Conservation (phyloP, 2,888 invertebrate genomes). For the Hofmannophila pseudospretella region DNA sequence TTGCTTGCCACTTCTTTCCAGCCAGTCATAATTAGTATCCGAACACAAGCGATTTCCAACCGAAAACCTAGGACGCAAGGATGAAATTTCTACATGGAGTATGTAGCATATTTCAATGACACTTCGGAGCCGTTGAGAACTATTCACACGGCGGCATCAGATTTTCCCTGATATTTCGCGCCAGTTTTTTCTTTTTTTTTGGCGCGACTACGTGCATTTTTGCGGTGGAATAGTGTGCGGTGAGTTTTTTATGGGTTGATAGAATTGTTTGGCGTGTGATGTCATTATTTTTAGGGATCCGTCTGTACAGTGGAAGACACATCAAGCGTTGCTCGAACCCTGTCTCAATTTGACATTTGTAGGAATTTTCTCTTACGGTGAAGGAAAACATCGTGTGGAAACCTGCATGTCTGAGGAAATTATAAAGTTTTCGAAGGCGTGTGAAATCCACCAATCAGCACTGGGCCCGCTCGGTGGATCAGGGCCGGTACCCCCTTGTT, state of each 20-base stretch:
- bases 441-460: too few relatives aligned
- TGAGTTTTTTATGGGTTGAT: background rate
- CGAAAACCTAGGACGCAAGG: conserved; percentile 14
- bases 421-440: too few relatives aligned
- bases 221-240: background rate
- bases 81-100: conserved; percentile 12
- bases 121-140: conserved; percentile 40
- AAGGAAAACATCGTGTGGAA: too few relatives aligned
- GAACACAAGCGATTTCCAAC: conserved; percentile 13
- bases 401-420: too few relatives aligned
- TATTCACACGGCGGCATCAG: conserved; percentile 35
- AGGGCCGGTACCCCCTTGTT: too few relatives aligned
- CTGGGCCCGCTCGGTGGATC: too few relatives aligned
- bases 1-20: conserved; percentile 38
- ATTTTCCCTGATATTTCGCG: conserved; percentile 22
- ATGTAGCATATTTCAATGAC: conserved; percentile 35
- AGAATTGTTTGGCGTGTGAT: too few relatives aligned
- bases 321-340: too few relatives aligned
- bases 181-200: conserved; percentile 23
- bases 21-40: conserved; percentile 41
- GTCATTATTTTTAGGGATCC: too few relatives aligned
- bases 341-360: too few relatives aligned
- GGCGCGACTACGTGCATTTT: conserved; percentile 8
- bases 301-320: too few relatives aligned
- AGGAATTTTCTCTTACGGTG: too few relatives aligned